A percentile compares a stretch with the other conserved stretches of the same genome.
phyloP scores from a whole-genome alignment of 2,797 vertebrate genomes.

The Uromys caudimaculatus region DNA sequence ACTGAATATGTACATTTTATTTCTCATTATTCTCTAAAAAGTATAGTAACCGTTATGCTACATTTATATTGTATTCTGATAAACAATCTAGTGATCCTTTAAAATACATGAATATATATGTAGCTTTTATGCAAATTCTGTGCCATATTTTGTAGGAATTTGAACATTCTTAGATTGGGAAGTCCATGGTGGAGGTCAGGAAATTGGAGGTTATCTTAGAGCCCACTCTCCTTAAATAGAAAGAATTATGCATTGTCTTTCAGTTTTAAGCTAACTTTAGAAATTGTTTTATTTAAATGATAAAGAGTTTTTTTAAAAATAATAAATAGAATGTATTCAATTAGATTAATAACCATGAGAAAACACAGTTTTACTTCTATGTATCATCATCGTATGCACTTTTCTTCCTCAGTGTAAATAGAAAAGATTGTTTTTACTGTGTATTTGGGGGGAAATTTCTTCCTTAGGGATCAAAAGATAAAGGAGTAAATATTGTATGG shows the following conservation, averaged over 20 bases:
- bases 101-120: background rate
- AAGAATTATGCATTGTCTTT: background rate
- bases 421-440: constrained; percentile 55
- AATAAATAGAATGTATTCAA: background rate
- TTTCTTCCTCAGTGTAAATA: constrained; percentile 25
- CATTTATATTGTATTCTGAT: background rate
- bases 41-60: background rate
- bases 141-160: background rate
- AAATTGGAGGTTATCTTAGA: background rate
- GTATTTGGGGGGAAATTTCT: constrained; percentile 4
- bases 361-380: constrained; percentile 36
- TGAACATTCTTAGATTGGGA: background rate
- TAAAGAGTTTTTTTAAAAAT: constrained; percentile 12
- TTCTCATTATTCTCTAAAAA: background rate
- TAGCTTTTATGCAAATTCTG: background rate
- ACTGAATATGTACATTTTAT: background rate
- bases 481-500: background rate
- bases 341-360: background rate
- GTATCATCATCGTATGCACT: background rate
- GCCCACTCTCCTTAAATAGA: background rate
- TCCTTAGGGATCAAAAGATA: constrained; percentile 32
- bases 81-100: background rate
- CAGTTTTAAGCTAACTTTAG: background rate
- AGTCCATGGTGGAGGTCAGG: no score
- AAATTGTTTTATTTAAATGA: constrained; percentile 29